phyloP scores from a whole-genome alignment of 1,140 invertebrate genomes.

The Drosophila truncata region DNA sequence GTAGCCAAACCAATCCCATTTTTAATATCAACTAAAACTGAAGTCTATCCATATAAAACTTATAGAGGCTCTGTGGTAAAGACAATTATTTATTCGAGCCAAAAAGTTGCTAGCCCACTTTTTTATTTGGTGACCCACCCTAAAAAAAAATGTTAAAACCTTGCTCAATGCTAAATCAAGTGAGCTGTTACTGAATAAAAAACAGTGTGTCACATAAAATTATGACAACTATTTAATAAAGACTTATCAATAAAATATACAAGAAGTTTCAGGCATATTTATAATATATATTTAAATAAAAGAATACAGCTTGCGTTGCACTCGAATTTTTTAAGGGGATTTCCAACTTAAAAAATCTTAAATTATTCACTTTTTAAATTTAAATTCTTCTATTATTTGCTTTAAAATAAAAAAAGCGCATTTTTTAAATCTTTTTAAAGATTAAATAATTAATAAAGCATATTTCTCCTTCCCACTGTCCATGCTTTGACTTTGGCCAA shows the following conservation, averaged over 20 bases:
- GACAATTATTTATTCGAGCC: constrained; percentile 27
- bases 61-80: constrained; percentile 16
- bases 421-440: neutral
- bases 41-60: constrained; percentile 5
- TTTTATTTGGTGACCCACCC: constrained; percentile 45
- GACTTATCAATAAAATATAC: too few relatives aligned
- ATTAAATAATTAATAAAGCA: neutral
- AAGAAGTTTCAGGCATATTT: too few relatives aligned
- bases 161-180: constrained; percentile 29
- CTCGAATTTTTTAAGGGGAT: neutral
- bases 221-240: neutral
- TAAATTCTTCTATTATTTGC: too few relatives aligned
- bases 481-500: constrained; percentile 27
- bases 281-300: too few relatives aligned
- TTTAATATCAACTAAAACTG: neutral
- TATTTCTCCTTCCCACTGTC: constrained; percentile 3
- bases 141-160: constrained; percentile 30
- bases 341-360: too few relatives aligned
- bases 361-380: too few relatives aligned
- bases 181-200: constrained; percentile 3
- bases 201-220: constrained; percentile 16
- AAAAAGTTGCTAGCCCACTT: constrained; percentile 39
- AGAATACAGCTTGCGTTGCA: neutral
- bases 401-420: too few relatives aligned
- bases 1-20: constrained; percentile 4